Percentiles rank a stretch among this genome's conserved stretches.
Conservation (phyloP, 1,140 invertebrate genomes). For the Drosophila miranda region DNA sequence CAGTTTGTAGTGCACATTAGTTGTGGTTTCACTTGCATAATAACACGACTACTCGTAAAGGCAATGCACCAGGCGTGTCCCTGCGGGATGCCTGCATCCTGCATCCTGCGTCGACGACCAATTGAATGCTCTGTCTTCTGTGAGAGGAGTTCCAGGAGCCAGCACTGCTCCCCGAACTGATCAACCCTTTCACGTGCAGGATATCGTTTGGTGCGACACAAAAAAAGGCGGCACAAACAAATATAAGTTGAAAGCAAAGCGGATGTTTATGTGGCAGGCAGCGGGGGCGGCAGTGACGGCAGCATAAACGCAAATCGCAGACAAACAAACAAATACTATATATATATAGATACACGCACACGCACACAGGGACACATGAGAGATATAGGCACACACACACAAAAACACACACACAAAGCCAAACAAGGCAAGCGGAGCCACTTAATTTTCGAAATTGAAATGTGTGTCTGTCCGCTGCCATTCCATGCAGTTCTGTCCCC, state of each 20-base stretch:
- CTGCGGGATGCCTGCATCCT: not conserved
- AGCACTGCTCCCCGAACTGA: not conserved
- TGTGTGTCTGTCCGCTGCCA: slow-evolving; percentile 49
- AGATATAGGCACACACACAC: slow-evolving; percentile 31
- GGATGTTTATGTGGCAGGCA: slow-evolving; percentile 61
- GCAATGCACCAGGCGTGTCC: not conserved
- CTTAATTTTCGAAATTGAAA: slow-evolving; percentile 79
- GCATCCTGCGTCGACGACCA: not conserved
- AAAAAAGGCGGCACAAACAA: slow-evolving; percentile 35
- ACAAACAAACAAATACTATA: slow-evolving; percentile 29
- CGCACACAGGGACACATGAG: not conserved
- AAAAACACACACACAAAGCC: slow-evolving; percentile 26
- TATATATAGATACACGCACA: slow-evolving; percentile 7
- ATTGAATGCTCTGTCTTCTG: not conserved
- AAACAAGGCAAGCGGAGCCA: slow-evolving; percentile 69
- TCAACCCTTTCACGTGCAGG: not conserved
- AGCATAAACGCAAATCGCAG: slow-evolving; percentile 41
- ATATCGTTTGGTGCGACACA: slow-evolving; percentile 8
- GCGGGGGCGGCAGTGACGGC: slow-evolving; percentile 2
- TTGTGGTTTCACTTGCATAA: slow-evolving; percentile 63
- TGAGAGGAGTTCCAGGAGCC: too few relatives aligned
- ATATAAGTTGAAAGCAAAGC: slow-evolving; percentile 52
- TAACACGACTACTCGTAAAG: slow-evolving; percentile 37
- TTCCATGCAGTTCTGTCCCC: slow-evolving; percentile 12
- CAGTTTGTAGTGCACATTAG: slow-evolving; percentile 68